phyloP scores from a whole-genome alignment of 2,113 vertebrate species.

The Cinclus mexicanus region DNA sequence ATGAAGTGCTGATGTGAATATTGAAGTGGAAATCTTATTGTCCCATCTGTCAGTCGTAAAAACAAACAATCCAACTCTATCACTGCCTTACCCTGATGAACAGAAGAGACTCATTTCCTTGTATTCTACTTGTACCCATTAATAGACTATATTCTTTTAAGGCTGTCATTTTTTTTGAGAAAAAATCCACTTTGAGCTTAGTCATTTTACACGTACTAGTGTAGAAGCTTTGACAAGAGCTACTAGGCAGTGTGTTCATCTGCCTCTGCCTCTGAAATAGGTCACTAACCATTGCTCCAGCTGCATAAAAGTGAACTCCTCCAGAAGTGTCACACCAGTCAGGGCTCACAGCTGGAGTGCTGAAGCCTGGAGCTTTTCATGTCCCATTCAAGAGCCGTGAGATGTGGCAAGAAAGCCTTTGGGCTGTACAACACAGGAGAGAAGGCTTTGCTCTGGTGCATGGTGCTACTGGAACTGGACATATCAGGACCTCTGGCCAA shows the following conservation, averaged over 20 bases:
- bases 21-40: neutral
- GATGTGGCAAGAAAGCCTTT: neutral
- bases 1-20: neutral
- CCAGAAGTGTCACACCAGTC: neutral
- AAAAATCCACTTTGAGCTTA: neutral
- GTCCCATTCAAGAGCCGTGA: neutral
- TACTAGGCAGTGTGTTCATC: neutral
- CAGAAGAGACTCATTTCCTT: neutral
- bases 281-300: neutral
- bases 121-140: neutral
- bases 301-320: neutral
- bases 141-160: conserved; percentile 12
- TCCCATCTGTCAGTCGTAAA: neutral
- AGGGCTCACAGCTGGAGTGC: neutral
- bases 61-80: neutral
- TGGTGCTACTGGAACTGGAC: neutral
- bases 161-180: neutral
- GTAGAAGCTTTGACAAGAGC: neutral
- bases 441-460: neutral
- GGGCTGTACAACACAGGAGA: neutral
- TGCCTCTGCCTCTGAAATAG: neutral
- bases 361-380: neutral
- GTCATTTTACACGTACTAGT: neutral
- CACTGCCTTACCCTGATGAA: neutral
- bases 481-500: neutral